Conservation (phyloP, 2,888 invertebrate species). For the Lissocephala sabroskyi region DNA sequence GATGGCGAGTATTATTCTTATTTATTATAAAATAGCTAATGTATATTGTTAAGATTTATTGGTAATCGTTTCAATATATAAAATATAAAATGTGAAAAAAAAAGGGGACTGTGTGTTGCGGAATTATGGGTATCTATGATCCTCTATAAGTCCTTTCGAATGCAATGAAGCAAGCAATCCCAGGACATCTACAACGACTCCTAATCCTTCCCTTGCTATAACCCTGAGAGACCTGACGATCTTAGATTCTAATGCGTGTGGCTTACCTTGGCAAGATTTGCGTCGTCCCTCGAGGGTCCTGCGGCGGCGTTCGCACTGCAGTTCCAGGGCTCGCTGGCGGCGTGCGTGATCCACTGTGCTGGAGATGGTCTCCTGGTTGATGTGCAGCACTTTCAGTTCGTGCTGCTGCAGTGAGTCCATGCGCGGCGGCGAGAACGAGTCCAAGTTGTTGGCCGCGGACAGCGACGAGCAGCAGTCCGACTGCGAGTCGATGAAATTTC, state of each 20-base stretch:
- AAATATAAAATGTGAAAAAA: no score
- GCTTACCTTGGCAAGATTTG: conserved; percentile 70
- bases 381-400: conserved; percentile 62
- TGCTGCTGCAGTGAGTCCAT: conserved; percentile 71
- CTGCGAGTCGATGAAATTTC: conserved; percentile 88
- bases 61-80: no score
- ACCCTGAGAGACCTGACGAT: no score
- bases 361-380: conserved; percentile 68
- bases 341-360: conserved; percentile 71
- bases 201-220: no score
- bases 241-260: no score
- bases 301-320: conserved; percentile 71
- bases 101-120: no score
- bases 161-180: no score
- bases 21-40: no score
- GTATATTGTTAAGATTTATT: no score
- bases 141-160: no score
- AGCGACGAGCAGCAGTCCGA: conserved; percentile 89
- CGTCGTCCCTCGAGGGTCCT: conserved; percentile 69
- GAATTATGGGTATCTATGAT: no score
- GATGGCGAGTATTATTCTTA: no score
- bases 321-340: conserved; percentile 70
- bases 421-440: conserved; percentile 73
- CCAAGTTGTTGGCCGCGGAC: conserved; percentile 77
- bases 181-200: not conserved